phyloP scores from a whole-genome alignment of 92 coral and sea anemone genomes.

The Umimayanthus kanabou region DNA sequence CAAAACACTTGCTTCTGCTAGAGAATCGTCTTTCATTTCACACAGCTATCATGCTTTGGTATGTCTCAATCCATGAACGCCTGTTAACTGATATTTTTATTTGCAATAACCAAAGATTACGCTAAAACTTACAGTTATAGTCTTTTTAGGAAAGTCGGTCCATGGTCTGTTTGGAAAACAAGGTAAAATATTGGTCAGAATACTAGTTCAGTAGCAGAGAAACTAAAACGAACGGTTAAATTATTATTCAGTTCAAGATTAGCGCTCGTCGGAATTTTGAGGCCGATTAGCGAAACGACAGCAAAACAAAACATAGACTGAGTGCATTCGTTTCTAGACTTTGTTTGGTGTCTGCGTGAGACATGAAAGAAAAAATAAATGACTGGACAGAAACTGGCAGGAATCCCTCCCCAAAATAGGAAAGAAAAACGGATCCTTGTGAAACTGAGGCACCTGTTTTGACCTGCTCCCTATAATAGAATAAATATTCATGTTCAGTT shows the following conservation, averaged over 20 bases:
- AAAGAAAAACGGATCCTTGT: background rate
- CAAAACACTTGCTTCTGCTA: background rate
- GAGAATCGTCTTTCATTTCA: background rate
- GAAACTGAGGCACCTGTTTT: background rate
- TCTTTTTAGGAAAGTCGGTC: too few relatives aligned
- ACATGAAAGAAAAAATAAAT: background rate
- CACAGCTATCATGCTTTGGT: background rate
- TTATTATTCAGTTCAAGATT: too few relatives aligned
- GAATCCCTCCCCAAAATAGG: background rate
- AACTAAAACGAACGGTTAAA: too few relatives aligned
- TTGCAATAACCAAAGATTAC: too few relatives aligned
- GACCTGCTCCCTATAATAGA: too few relatives aligned
- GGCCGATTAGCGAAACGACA: background rate
- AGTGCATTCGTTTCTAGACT: background rate
- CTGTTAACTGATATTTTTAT: too few relatives aligned
- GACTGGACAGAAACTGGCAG: background rate
- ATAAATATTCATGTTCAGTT: too few relatives aligned
- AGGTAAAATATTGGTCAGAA: background rate
- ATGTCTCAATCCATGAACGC: too few relatives aligned
- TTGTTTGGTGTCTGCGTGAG: background rate
- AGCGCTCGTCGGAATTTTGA: too few relatives aligned
- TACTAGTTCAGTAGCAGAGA: background rate
- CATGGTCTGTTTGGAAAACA: too few relatives aligned
- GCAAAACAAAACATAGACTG: background rate
- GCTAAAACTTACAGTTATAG: background rate